A percentile compares a stretch with the other conserved stretches of the same genome.
phyloP scores from a whole-genome alignment of 2,888 invertebrate species.

The Tribolium freemani region DNA sequence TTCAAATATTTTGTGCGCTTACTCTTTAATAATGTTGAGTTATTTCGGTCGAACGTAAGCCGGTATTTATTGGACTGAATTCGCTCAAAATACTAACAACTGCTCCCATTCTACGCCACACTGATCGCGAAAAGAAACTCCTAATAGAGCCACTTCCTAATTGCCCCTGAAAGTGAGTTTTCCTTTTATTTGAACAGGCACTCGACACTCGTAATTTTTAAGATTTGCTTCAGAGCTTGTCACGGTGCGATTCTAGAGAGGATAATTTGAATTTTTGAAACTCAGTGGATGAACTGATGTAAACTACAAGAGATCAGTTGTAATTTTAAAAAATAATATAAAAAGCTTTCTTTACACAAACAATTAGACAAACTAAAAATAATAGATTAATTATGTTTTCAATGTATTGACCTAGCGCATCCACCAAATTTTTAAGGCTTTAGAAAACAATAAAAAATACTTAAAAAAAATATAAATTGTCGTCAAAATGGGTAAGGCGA shows the following conservation, averaged over 20 bases:
- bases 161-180: slow-evolving; percentile 26
- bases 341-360: no score
- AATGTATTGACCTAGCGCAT: no score
- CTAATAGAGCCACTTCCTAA: slow-evolving; percentile 21
- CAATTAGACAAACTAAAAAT: no score
- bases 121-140: slow-evolving; percentile 26
- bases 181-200: slow-evolving; percentile 5
- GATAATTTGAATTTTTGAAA: neutral
- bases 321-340: no score
- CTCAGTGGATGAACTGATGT: neutral
- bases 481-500: no score
- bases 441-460: no score
- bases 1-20: neutral
- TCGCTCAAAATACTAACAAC: slow-evolving; percentile 23
- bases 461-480: no score
- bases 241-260: neutral
- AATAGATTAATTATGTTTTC: no score
- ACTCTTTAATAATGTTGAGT: neutral
- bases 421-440: no score
- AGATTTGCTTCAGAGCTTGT: slow-evolving; percentile 4
- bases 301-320: no score
- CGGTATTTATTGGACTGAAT: slow-evolving; percentile 16
- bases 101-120: slow-evolving; percentile 17
- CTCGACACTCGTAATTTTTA: slow-evolving; percentile 18
- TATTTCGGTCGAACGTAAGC: neutral